Base-by-base conservation (phyloP, 92 coral and sea anemone species). In the Plumapathes pennacea region DNA sequence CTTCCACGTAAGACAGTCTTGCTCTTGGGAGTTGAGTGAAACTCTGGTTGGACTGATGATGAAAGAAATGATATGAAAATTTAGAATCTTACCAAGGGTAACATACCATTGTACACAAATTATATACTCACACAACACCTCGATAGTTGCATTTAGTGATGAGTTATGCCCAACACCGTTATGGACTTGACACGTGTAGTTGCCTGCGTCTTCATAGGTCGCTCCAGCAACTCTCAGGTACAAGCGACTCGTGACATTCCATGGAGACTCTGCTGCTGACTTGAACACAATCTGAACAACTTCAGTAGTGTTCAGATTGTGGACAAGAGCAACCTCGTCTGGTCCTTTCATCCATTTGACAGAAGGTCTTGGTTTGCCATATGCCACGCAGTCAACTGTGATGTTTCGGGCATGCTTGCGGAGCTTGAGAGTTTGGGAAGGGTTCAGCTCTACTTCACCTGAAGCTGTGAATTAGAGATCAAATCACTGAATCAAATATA, bases 41-140 rank as follows among this genome's bases (percentile, higher is more conserved):
- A 53, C 63, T 77, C 84, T 10, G 84, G 84, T 10, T 41, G 19
- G 46, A 77, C 84, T 77, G 38, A n/a, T n/a, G n/a, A n/a, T n/a
- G n/a, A n/a, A n/a, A n/a, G n/a, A n/a, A n/a, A n/a, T n/a, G n/a
- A n/a, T n/a, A n/a, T n/a, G n/a, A n/a, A n/a, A n/a, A n/a, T n/a
- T n/a, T n/a, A n/a, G n/a, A n/a, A n/a, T n/a, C n/a, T n/a, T n/a
- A n/a, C n/a, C n/a, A n/a, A n/a, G n/a, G n/a, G n/a, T n/a, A n/a
- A n/a, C n/a, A n/a, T n/a, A n/a, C n/a, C n/a, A n/a, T n/a, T n/a
- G n/a, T n/a, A n/a, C n/a, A n/a, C n/a, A n/a, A n/a, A n/a, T n/a
- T n/a, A n/a, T n/a, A n/a, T 38, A 54, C 74, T 67, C 42, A 67
- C 74, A 67, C 23, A 67, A 54, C 2, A 67, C 63, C 43, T 67